A percentile compares a stretch with the other conserved stretches of the same genome.
phyloP scores from a whole-genome alignment of 2,888 invertebrate genomes.

The Watsonalla cultraria region DNA sequence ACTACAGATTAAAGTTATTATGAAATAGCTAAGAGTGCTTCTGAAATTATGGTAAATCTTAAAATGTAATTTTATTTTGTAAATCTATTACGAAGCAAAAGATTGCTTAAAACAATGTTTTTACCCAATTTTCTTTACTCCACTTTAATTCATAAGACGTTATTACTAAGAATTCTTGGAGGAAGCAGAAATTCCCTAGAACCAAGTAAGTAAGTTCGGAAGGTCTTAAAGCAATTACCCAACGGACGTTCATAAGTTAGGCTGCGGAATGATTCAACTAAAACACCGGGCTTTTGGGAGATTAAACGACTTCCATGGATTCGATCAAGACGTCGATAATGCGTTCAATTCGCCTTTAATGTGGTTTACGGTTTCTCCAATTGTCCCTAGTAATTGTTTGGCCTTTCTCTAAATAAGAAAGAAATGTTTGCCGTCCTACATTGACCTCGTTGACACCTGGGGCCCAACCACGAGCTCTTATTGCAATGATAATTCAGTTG shows the following conservation, averaged over 20 bases:
- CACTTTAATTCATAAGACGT: too few relatives aligned
- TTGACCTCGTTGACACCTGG: slow-evolving; percentile 14
- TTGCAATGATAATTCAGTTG: too few relatives aligned
- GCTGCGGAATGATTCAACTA: neutral
- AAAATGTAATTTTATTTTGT: too few relatives aligned
- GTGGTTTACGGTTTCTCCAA: slow-evolving; percentile 25
- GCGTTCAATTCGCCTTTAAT: slow-evolving; percentile 17
- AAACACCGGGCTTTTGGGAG: neutral
- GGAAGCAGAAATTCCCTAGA: too few relatives aligned
- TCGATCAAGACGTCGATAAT: neutral
- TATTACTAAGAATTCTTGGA: too few relatives aligned
- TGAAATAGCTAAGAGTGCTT: too few relatives aligned
- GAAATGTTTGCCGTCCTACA: slow-evolving; percentile 13
- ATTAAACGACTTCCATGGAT: neutral
- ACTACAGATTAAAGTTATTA: too few relatives aligned
- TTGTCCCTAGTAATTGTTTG: slow-evolving; percentile 30
- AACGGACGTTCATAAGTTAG: neutral
- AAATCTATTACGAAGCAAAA: too few relatives aligned
- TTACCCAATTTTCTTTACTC: too few relatives aligned
- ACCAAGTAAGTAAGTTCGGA: neutral
- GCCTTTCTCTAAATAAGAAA: slow-evolving; percentile 13
- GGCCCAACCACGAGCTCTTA: too few relatives aligned
- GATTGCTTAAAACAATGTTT: too few relatives aligned
- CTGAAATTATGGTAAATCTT: too few relatives aligned
- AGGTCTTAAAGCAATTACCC: neutral